Conservation (phyloP, 2,888 invertebrate genomes). For the Lasioglossum leucozonium region DNA sequence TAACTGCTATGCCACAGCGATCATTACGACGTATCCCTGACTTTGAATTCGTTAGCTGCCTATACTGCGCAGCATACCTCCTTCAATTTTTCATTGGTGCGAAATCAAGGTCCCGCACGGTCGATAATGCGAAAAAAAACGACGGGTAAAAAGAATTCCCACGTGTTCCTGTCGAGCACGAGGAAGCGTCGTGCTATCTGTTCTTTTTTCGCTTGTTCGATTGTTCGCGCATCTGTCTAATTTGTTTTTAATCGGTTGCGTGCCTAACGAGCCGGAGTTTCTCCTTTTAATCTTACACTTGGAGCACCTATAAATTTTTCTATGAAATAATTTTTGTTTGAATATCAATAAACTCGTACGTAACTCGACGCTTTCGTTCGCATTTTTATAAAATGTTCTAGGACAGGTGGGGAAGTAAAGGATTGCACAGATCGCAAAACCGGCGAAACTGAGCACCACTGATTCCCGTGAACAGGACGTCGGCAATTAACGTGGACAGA, state of each 20-base stretch:
- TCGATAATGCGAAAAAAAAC: slow-evolving; percentile 73
- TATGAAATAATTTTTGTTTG: no score
- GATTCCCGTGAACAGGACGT: neutral
- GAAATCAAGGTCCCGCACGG: slow-evolving; percentile 73
- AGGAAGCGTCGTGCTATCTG: neutral
- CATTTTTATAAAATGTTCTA: neutral
- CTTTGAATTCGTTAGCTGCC: slow-evolving; percentile 64
- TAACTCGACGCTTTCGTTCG: neutral
- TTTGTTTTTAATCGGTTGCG: neutral
- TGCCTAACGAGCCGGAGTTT: neutral
- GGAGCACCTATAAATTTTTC: no score
- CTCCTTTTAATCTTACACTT: no score
- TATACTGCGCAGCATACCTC: slow-evolving; percentile 47
- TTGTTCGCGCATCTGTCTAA: neutral
- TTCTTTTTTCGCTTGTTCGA: neutral
- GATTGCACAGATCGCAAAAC: neutral
- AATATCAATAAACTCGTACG: no score
- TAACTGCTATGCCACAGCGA: slow-evolving; percentile 15
- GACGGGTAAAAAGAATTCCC: slow-evolving; percentile 21
- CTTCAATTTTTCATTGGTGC: slow-evolving; percentile 74
- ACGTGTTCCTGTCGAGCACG: slow-evolving; percentile 7
- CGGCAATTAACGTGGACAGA: neutral
- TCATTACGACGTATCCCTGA: slow-evolving; percentile 62
- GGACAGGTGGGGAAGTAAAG: neutral
- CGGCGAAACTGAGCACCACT: neutral